phyloP scores from a whole-genome alignment of 2,113 vertebrate species.

The Erinaceus europaeus region DNA sequence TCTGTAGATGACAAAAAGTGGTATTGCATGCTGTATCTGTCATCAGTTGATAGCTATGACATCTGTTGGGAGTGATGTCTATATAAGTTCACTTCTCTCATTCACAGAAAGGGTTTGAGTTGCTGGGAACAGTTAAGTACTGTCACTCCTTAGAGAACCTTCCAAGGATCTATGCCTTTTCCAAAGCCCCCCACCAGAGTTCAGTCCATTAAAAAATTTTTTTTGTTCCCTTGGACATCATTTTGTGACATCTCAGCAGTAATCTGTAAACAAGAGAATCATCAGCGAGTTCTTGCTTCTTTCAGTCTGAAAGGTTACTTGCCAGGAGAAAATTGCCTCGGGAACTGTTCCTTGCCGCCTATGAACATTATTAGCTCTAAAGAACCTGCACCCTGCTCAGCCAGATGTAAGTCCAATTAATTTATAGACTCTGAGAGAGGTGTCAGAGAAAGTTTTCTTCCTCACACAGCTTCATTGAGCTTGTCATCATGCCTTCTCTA shows the following conservation, averaged over 20 bases:
- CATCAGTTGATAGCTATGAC: no score
- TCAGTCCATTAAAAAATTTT: no score
- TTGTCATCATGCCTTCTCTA: not conserved
- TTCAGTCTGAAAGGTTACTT: not conserved
- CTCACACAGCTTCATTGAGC: not conserved
- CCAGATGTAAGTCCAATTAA: not conserved
- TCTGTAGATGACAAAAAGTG: not conserved
- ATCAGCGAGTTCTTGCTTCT: not conserved
- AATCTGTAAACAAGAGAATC: not conserved
- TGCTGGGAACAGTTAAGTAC: not conserved
- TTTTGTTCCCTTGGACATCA: not conserved
- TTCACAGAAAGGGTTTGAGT: not conserved
- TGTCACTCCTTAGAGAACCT: no score
- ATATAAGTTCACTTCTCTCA: not conserved
- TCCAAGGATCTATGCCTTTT: no score
- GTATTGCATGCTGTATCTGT: not conserved
- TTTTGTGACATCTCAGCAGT: not conserved
- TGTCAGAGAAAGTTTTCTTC: not conserved
- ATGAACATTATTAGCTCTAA: not conserved
- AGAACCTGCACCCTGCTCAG: not conserved
- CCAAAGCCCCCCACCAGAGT: no score
- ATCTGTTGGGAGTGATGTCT: fast-evolving
- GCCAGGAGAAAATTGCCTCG: not conserved
- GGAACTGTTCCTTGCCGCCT: not conserved
- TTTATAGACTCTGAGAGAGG: not conserved